Evolutionary conservation across 2,113 vertebrate genomes (phyloP).

Genomic region (Grallaria varia): DNA sequence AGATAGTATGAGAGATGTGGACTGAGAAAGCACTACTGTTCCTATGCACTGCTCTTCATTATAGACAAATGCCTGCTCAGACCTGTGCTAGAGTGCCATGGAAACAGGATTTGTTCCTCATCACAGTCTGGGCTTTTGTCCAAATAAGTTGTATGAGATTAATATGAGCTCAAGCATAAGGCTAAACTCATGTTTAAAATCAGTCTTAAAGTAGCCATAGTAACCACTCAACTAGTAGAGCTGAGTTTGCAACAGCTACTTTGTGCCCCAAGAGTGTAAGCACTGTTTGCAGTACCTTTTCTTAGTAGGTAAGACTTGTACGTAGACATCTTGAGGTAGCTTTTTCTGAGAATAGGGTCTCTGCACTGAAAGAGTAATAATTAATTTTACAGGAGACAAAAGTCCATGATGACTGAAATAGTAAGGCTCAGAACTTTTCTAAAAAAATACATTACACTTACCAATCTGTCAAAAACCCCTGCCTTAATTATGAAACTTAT

Average conservation of each 20-base stretch:
- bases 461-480: rapidly evolving
- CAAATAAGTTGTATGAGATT: not conserved
- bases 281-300: not conserved
- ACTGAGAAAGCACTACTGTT: not conserved
- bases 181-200: not conserved
- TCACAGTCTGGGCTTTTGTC: not conserved
- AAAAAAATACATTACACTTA: not conserved
- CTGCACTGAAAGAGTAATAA: not conserved
- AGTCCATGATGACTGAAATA: not conserved
- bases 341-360: not conserved
- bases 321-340: rapidly evolving
- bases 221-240: not conserved
- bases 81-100: not conserved
- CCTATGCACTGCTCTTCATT: not conserved
- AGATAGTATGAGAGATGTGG: not conserved
- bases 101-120: not conserved
- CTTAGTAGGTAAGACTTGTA: not conserved
- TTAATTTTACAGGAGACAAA: not conserved
- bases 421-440: not conserved
- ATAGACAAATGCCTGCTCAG: not conserved
- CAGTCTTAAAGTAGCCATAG: not conserved
- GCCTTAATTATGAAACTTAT: not conserved
- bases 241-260: not conserved
- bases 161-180: not conserved
- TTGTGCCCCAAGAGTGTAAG: not conserved